Evolutionary conservation across 2,888 invertebrate species (phyloP), one percentile per base, ranked within the genome.

Genomic region (Agyllia agylla): DNA sequence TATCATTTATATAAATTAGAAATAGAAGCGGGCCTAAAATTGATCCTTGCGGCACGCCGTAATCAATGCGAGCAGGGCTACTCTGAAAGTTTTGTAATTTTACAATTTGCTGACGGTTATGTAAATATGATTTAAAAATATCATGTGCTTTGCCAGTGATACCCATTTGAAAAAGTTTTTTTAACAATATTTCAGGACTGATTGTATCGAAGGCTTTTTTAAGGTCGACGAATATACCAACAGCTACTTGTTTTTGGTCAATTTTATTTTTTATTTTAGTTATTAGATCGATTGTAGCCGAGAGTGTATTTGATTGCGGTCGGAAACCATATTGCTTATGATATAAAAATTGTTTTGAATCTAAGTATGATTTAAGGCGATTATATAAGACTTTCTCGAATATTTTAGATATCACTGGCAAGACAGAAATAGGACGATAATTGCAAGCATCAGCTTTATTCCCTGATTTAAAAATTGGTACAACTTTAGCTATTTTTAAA

Each of bases 241-340:
- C 17, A 15, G 30, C 77, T 31, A 87, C 30, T 64, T 87, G 30
- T 17, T 35, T 83, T 27, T 70, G 24, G 27, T 70, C 70, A 4
- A 70, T 70, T 27, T 70, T 70, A 27, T 27, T 24, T 70, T 83
- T 87, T 13, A 87, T 87, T 64, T 87, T 77, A n/a, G 86, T 87
- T 6, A 87, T 35, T 13, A 87, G 64, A 24, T 87, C 86, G 27
- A 87, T 64, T 20, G 83, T 64, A 27, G 70, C 70, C 27, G 70
- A 70, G 27, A 70, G 13, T 27, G 70, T 70, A 15, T 27, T 70
- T 13, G 70, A 27, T 70, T 70, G 24, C 13, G 70, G 27, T 13
- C 70, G 70, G 27, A 70, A 70, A 3, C 70, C 86, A n/a, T 83
- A 87, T 38, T 87, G 31, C 35, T 83, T 64, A 35, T 82, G 70